These are phyloP conservation scores for Brachionus angularis DNA, from an alignment of 1,140 invertebrate genomes.

Conservation along the genomic window DNA sequence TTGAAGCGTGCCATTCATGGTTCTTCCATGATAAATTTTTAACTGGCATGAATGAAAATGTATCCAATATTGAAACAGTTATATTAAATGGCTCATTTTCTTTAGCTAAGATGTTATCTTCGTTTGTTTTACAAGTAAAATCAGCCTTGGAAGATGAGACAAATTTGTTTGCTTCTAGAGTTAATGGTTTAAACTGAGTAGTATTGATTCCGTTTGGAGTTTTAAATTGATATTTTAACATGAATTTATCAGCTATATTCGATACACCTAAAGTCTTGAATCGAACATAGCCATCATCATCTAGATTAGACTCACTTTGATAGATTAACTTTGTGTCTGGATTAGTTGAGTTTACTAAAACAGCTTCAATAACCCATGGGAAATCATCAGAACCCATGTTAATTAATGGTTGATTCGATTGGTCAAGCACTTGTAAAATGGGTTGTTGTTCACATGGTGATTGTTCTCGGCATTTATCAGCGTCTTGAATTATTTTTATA, in stretches of 20 bases:
- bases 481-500: constrained; percentile 1
- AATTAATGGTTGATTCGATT: constrained; percentile 3
- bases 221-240: background rate
- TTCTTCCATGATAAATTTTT: constrained; percentile 34
- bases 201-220: constrained; percentile 16
- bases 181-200: background rate
- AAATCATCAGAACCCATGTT: constrained; percentile 1
- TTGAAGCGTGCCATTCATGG: constrained; percentile 5
- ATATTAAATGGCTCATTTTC: background rate
- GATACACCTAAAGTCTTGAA: constrained; percentile 23
- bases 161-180: background rate
- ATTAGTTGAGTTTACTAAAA: background rate
- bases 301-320: constrained; percentile 10
- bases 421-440: constrained; percentile 18
- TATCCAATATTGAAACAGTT: background rate
- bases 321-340: background rate
- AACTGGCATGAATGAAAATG: background rate
- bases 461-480: constrained; percentile 5
- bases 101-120: background rate
- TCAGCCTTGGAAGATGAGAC: background rate
- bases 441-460: constrained; percentile 23
- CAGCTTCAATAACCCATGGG: constrained; percentile 28
- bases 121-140: background rate
- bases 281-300: constrained; percentile 24
- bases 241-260: background rate